Evolutionary conservation across 2,888 invertebrate species (phyloP).

Genomic region (Morpho helenor): DNA sequence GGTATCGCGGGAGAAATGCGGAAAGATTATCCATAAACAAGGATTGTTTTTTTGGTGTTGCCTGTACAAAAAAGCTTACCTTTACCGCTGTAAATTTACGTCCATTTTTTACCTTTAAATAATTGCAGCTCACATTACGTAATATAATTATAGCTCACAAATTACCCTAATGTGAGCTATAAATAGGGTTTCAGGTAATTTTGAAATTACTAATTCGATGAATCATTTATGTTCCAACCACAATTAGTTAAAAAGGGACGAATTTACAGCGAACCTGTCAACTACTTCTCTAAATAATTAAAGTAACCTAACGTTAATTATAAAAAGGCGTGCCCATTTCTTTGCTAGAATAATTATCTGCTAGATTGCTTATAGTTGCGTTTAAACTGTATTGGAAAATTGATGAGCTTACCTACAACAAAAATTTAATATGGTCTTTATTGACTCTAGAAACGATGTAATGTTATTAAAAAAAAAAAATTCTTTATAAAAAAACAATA

Average conservation of each 20-base stretch:
- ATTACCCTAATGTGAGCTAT: too few species aligned
- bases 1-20: too few species aligned
- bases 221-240: too few species aligned
- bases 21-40: neutral
- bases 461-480: neutral
- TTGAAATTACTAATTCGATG: too few species aligned
- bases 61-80: neutral
- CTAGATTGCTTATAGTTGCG: slow-evolving; percentile 19
- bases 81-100: neutral
- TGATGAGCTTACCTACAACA: slow-evolving; percentile 23
- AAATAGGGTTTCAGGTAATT: too few species aligned
- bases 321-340: slow-evolving; percentile 11
- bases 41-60: slow-evolving; percentile 13
- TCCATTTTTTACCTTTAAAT: too few species aligned
- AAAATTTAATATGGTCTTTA: slow-evolving; percentile 14
- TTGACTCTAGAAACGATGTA: slow-evolving; percentile 17
- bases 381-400: slow-evolving; percentile 17
- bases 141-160: too few species aligned
- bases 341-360: slow-evolving; percentile 14
- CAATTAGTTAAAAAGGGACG: neutral
- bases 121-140: too few species aligned
- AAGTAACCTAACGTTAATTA: slow-evolving; percentile 2
- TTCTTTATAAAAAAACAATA: too few species aligned
- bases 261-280: neutral
- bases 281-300: slow-evolving; percentile 5